These are phyloP conservation scores for Drosophila paramelanica DNA, from an alignment of 2,888 invertebrate genomes.

Conservation along the genomic window DNA sequence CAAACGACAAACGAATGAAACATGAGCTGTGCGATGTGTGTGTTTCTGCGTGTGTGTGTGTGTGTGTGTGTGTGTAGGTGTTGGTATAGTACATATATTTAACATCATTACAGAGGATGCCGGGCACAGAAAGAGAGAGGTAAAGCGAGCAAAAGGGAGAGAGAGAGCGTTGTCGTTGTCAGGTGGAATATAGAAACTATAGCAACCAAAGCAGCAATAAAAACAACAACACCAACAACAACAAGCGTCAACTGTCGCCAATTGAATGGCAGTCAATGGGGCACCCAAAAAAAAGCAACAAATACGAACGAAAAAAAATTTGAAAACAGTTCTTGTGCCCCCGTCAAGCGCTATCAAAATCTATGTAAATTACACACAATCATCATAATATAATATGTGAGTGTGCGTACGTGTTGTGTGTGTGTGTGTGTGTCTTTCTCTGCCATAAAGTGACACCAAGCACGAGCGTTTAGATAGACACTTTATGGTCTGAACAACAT, in stretches of 20 bases:
- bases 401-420: conserved; percentile 33
- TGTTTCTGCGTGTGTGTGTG: conserved; percentile 4
- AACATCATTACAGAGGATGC: conserved; percentile 46
- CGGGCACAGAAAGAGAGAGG: background rate
- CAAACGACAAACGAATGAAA: conserved; percentile 51
- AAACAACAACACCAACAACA: conserved; percentile 18
- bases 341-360: conserved; percentile 62
- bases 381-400: conserved; percentile 60
- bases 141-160: background rate
- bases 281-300: conserved; percentile 40
- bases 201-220: conserved; percentile 42
- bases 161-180: conserved; percentile 22
- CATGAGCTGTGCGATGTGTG: conserved; percentile 28
- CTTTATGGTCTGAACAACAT: conserved; percentile 57
- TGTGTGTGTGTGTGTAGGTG: conserved; percentile 13
- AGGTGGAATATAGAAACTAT: conserved; percentile 43
- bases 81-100: conserved; percentile 23
- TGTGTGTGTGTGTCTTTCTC: conserved; percentile 24
- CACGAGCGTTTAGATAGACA: conserved; percentile 50
- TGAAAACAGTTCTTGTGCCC: conserved; percentile 26
- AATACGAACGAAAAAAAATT: conserved; percentile 12
- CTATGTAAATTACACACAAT: conserved; percentile 78
- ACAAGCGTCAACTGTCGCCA: conserved; percentile 63
- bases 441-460: conserved; percentile 62
- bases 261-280: conserved; percentile 70